Evolutionary conservation across 2,888 invertebrate genomes (phyloP).

Genomic region (Crematogaster levior): DNA sequence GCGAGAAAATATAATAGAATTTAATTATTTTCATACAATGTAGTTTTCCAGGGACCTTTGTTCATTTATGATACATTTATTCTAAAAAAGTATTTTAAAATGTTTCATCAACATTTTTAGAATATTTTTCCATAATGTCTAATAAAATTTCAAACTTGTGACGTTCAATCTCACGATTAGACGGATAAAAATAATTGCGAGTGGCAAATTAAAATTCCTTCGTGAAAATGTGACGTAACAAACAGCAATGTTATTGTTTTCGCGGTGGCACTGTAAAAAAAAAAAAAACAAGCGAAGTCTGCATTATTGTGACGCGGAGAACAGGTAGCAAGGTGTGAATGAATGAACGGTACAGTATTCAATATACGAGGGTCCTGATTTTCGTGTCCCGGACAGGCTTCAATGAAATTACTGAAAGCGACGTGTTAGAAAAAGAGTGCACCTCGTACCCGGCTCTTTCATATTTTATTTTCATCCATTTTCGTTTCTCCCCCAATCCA

Average conservation of each 20-base stretch:
- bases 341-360: constrained; percentile 40
- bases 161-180: neutral
- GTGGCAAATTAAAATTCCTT: constrained; percentile 46
- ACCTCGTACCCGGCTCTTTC: constrained; percentile 2
- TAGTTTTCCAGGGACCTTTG: neutral
- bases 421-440: constrained; percentile 29
- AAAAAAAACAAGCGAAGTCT: neutral
- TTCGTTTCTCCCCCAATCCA: constrained; percentile 3
- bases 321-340: constrained; percentile 38
- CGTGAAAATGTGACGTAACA: neutral
- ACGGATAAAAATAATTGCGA: constrained; percentile 19
- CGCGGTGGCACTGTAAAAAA: constrained; percentile 1
- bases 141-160: neutral
- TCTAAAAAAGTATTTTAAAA: neutral
- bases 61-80: neutral
- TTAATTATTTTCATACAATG: neutral
- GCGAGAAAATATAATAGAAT: neutral
- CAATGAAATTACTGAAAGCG: constrained; percentile 59
- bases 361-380: constrained; percentile 51
- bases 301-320: constrained; percentile 33
- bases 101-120: neutral
- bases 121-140: neutral
- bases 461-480: constrained; percentile 43
- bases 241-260: constrained; percentile 15
- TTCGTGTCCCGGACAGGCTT: constrained; percentile 35